These are phyloP conservation scores for Cygnus buccinator DNA, from an alignment of 2,113 vertebrate species.

Conservation along the genomic window DNA sequence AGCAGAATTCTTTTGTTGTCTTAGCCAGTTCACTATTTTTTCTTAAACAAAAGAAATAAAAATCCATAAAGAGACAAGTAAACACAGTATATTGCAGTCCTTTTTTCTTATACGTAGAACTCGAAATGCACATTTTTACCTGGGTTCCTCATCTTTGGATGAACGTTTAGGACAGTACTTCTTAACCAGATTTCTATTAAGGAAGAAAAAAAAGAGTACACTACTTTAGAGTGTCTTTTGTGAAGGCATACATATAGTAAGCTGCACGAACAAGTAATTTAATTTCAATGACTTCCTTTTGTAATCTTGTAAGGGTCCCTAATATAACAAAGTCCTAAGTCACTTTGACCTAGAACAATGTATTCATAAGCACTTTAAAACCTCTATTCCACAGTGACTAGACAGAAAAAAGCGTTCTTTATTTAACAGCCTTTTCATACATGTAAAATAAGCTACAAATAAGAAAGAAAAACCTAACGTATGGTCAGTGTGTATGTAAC, in stretches of 20 bases:
- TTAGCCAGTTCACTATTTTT: background rate
- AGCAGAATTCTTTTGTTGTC: background rate
- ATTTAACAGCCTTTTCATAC: background rate
- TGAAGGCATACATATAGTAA: background rate
- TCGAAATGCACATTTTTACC: conserved; percentile 77
- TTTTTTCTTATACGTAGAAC: background rate
- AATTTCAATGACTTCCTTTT: background rate
- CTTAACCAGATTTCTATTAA: conserved; percentile 92
- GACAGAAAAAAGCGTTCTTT: background rate
- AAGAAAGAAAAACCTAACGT: background rate
- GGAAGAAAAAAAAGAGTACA: background rate
- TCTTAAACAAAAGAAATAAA: background rate
- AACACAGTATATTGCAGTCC: background rate
- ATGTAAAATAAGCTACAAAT: background rate
- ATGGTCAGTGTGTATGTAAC: background rate
- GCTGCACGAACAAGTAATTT: background rate
- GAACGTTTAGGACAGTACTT: conserved; percentile 96
- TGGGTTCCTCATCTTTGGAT: conserved; percentile 96
- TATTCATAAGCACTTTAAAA: background rate
- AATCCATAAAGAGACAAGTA: background rate
- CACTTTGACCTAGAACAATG: background rate
- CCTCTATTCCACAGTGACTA: background rate
- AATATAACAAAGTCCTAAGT: background rate
- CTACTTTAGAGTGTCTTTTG: background rate
- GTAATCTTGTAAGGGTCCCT: background rate